Base-by-base conservation (phyloP, 2,797 vertebrate species). In the Tachyglossus aculeatus region DNA sequence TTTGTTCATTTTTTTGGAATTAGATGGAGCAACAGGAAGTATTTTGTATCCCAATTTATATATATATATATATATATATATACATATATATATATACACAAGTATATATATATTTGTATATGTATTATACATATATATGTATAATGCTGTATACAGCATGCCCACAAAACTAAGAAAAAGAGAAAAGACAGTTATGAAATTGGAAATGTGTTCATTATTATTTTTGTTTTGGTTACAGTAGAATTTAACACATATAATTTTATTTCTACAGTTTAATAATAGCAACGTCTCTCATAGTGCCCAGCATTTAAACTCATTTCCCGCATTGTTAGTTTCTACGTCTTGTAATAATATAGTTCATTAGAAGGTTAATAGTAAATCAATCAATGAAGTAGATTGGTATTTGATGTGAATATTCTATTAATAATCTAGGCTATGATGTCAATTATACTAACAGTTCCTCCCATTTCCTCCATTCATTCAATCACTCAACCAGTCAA, bases 321-420 rank as follows among this genome's bases (percentile, higher is more conserved):
- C 73, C 36, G 57, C 6, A 34, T 59, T 61, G 69, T 81, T 66
- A 67, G 56, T 36, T 53, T 67, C 33, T 34, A n/a, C n/a, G n/a
- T n/a, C n/a, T n/a, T 67, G 16, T 38, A 33, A 62, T 66, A 47
- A 53, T 39, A 63, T 36, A 71, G 51, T 37, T 45, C 36, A 53
- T 78, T 82, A 63, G 34, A 45, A 58, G 33, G 50, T 54, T 78
- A 76, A 76, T 66, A 24, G 33, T 67, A 68, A 78, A 84, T 73
- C 59, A 71, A 83, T 58, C 61, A 78, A 65, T 25, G n/a, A n/a
- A 24, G 33, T 67, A 68, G 76, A 84, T 73, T 62, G 73, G 81
- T 58, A 58, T 75, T 62, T 25, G 47, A 12, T 55, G 45, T 65
- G 32, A 57, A 48, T 69, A 62, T 69, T n/a, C 53, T 65, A 55